These are phyloP conservation scores for Pteruthius melanotis DNA, from an alignment of 2,113 vertebrate genomes.

Conservation along the genomic window DNA sequence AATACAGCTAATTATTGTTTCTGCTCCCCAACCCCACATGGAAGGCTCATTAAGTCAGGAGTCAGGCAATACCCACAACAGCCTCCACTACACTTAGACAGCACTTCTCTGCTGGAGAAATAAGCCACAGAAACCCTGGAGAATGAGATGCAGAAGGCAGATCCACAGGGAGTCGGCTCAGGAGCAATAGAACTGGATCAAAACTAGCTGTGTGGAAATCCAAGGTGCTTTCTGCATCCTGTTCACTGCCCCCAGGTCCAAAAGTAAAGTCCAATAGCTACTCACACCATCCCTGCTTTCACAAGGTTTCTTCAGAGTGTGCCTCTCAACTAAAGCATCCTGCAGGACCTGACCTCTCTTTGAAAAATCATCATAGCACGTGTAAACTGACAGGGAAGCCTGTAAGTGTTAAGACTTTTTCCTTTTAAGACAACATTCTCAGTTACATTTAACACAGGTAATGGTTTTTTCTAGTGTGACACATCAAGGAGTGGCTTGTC, in stretches of 20 bases:
- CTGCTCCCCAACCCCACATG: background rate
- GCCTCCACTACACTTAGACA: background rate
- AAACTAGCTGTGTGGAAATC: background rate
- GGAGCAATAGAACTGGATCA: background rate
- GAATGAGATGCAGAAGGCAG: background rate
- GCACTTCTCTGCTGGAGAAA: background rate
- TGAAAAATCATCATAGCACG: background rate
- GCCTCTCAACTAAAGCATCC: background rate
- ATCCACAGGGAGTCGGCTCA: background rate
- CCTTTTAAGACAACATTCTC: background rate
- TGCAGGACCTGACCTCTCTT: background rate
- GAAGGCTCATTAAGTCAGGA: background rate
- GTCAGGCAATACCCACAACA: background rate
- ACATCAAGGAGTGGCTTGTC: background rate
- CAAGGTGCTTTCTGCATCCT: background rate
- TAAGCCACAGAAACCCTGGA: background rate
- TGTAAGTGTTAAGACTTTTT: background rate
- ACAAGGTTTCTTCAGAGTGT: background rate
- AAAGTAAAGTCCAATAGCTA: background rate
- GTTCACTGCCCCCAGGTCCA: background rate
- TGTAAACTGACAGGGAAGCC: background rate
- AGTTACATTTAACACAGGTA: background rate
- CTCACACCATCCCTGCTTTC: background rate
- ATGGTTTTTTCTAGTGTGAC: background rate
- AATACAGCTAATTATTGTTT: background rate